Evolutionary conservation across 2,797 vertebrate genomes (phyloP), one percentile per base, ranked within the genome.

Genomic region (Gambusia yucatana): DNA sequence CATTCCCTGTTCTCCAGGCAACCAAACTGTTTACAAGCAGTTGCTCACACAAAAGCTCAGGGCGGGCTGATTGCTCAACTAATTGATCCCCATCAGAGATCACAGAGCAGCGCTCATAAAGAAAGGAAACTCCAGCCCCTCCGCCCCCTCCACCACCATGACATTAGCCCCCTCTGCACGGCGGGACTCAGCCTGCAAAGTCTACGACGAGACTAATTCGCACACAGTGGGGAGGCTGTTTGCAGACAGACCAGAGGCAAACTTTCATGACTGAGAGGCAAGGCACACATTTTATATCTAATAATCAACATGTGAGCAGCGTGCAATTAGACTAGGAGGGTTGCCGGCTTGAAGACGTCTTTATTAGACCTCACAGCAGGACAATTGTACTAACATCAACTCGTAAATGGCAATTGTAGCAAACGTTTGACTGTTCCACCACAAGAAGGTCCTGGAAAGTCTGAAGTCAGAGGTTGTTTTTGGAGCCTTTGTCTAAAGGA

Each of bases 31-130:
- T 94, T 94, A 93, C 80, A 88, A 94, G 93, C 89, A 87, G 93
- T 92, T 88, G 86, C 85, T 91, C 93, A 84, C 87, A 93, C 93
- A 94, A 93, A 93, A 86, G 92, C 91, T 36, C 67, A 78, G 88
- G 93, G 93, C 92, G 89, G 92, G 86, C 91, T 93, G 92, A 95
- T 95, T 94, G 94, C 94, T 93, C 89, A 74, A 91, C 94, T 96
- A 96, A 96, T 95, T 95, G 95, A 95, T 94, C 92, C 90, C 92
- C 90, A 88, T 92, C 89, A 90, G 91, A 94, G 93, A 95, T 95
- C 95, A 95, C 91, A 95, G 93, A 75, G 88, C 88, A 47, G 90
- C 1, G 70, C 88, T 92, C 78, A 63, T 92, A 94, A 94, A 94
- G 89, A 61, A 77, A 75, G 85, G 84, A 83, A 92, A 91, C 89